Evolutionary conservation across 2,797 vertebrate genomes (phyloP).

Genomic region (Tachyglossus aculeatus): DNA sequence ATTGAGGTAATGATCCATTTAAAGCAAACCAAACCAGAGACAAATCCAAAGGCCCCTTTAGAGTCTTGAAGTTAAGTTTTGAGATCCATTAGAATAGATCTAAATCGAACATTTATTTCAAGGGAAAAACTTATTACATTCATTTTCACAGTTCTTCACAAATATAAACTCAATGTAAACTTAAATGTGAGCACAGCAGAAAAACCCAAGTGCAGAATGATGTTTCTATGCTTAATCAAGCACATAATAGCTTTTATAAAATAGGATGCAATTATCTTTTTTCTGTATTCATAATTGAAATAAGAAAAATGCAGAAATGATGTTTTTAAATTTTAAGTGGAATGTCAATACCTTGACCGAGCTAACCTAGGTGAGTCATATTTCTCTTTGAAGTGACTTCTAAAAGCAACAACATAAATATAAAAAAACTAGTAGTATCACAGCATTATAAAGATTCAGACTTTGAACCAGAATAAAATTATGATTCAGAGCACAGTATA

Average conservation of each 20-base stretch:
- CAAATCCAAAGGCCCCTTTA: too few species aligned
- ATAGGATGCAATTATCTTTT: conserved; percentile 15
- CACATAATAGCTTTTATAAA: conserved; percentile 5
- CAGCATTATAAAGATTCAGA: neutral
- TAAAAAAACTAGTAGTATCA: neutral
- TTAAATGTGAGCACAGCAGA: conserved; percentile 5
- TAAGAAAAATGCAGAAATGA: neutral
- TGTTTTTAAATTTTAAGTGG: neutral
- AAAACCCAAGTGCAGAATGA: neutral
- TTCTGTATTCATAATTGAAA: neutral
- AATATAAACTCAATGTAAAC: neutral
- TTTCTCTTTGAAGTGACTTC: neutral
- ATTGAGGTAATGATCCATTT: too few species aligned
- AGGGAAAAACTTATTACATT: too few species aligned
- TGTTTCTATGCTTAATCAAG: neutral
- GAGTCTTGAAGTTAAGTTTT: too few species aligned
- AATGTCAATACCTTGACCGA: neutral
- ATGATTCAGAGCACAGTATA: neutral
- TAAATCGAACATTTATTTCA: too few species aligned
- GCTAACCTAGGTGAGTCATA: neutral
- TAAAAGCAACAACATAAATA: neutral
- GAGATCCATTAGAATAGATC: too few species aligned
- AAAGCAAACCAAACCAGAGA: too few species aligned
- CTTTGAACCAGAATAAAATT: neutral
- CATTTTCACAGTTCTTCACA: too few species aligned